Evolutionary conservation across 2,888 invertebrate species (phyloP), one percentile per base, ranked within the genome.

Genomic region (Fragum whitleyi): DNA sequence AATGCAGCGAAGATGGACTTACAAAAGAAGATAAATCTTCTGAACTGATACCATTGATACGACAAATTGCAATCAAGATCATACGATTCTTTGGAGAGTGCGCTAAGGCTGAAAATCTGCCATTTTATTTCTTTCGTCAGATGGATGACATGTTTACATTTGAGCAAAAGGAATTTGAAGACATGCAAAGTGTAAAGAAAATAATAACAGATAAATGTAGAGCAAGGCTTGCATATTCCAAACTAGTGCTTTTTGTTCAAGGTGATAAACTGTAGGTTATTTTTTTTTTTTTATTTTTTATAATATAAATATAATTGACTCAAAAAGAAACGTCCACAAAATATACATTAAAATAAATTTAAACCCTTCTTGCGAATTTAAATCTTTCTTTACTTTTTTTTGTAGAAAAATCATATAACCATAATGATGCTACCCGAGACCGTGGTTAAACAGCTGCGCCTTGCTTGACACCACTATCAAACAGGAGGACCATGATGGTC

Each of bases 1-100:
- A 39, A 14, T 72, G 59, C 32, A 59, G 36, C 32, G 23, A 21
- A 14, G 72, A 72, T 16, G 28, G 47, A 19, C 32, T 70, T 26
- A 47, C 16, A 3, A 47, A 5, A 9, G 14, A 47, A 14, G 2
- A 5, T n/a, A 5, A 47, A n/a, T 14, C 47, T 47, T 14, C 14
- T 47, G 47, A 47, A 14, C 19, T 3, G 5, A 9, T 9, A 5
- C 16, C 14, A 21, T 26, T 11, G 26, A 51, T 42, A 26, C 5
- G 3, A 14, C 47, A 47, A 47, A 47, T 47, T 47, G 47, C 47
- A 47, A n/a, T 47, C 2, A 47, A n/a, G n/a, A 47, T 47, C 3
- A 19, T 47, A 47, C 47, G 47, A n/a, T 47, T 47, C 47, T 47
- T 47, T 47, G 47, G 47, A 3, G 14, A 47, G 16, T 47, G 19